These are phyloP conservation scores for Bombyx mandarina DNA, from an alignment of 1,140 invertebrate species.

Conservation along the genomic window DNA sequence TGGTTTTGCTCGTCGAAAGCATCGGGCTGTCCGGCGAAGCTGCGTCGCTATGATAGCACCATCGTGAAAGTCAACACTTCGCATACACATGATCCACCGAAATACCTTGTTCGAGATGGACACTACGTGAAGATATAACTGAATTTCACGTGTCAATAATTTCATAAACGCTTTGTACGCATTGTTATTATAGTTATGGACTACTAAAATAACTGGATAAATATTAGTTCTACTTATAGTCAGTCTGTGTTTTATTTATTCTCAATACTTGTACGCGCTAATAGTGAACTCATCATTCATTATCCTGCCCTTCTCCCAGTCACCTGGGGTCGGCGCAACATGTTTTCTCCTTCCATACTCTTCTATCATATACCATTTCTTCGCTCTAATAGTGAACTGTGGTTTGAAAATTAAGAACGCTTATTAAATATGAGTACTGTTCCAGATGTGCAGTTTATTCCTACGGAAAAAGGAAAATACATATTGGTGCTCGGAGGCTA, in stretches of 20 bases:
- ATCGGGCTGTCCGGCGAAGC: constrained; percentile 23
- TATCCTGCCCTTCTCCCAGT: no score
- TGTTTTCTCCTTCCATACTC: no score
- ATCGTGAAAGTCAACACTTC: constrained; percentile 14
- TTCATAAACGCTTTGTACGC: not conserved
- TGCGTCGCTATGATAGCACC: constrained; percentile 13
- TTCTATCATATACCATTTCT: no score
- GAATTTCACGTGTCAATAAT: not conserved
- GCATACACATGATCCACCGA: constrained; percentile 25
- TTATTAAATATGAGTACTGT: constrained; percentile 21
- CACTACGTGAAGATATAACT: constrained; percentile 21
- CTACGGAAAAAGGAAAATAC: constrained; percentile 62
- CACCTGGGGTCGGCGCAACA: no score
- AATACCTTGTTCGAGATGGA: constrained; percentile 20
- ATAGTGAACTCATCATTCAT: no score
- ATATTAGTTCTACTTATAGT: no score
- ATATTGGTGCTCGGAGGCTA: constrained; percentile 59
- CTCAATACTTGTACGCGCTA: no score
- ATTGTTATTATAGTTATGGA: no score
- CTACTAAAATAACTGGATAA: no score
- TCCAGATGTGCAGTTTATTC: constrained; percentile 64
- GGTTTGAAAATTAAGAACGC: constrained; percentile 3
- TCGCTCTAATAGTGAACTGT: no score
- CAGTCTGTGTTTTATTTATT: no score
- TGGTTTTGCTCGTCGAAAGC: constrained; percentile 41